A percentile compares a stretch with the other conserved stretches of the same genome.
These are phyloP conservation scores for Colinus virginianus DNA, from an alignment of 2,113 vertebrate genomes.

Conservation along the genomic window DNA sequence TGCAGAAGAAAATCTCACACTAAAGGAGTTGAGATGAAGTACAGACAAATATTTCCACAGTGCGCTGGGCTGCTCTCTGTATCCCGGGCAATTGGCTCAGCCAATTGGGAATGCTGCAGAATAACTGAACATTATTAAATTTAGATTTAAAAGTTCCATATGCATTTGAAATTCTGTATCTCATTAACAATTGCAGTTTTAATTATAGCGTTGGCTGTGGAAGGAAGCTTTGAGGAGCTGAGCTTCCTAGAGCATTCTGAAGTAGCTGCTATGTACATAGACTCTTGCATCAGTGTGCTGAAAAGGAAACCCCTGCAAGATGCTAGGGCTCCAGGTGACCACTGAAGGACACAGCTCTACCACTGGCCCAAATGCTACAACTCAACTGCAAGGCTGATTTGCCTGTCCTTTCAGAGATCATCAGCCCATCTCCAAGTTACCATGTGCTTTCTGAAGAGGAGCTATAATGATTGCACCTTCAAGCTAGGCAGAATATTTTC, in stretches of 20 bases:
- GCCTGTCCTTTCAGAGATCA: neutral
- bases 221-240: neutral
- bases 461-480: neutral
- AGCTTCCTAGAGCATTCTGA: neutral
- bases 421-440: neutral
- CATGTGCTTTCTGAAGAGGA: neutral
- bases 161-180: neutral
- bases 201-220: accelerated
- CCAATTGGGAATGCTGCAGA: neutral
- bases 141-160: neutral
- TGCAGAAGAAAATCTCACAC: neutral
- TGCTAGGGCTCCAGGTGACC: neutral
- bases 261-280: neutral
- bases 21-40: neutral
- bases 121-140: neutral
- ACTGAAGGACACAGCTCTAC: neutral
- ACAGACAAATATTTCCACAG: neutral
- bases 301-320: neutral
- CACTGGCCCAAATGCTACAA: no score
- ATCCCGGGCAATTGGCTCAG: neutral
- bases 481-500: neutral
- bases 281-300: neutral
- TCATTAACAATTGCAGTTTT: neutral
- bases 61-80: neutral
- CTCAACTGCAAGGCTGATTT: neutral